Evolutionary conservation across 2,888 invertebrate genomes (phyloP), one percentile per base, ranked within the genome.

Genomic region (Drosophila peninsularis): DNA sequence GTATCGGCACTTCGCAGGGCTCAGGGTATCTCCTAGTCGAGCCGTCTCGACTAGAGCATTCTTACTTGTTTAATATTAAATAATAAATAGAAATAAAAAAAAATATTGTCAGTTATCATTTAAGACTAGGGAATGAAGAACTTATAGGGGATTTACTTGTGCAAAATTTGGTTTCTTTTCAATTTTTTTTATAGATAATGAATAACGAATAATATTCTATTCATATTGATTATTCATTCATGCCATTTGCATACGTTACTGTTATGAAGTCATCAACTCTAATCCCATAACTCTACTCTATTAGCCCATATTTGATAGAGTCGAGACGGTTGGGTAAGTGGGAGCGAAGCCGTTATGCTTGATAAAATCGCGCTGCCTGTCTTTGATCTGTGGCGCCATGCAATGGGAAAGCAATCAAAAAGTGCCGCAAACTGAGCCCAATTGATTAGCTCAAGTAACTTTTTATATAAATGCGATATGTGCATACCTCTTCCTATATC

Each of bases 181-280:
- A 19, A 11, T 1, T 2, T 21, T 21, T 21, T 21, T 21, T 3
- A 14, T 10, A 49, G 57, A 57, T 57, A 57, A 7, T 17, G 5
- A 24, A 6, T 3, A 19, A 4, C 27, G 19, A 9, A 34, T 60
- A 24, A 41, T 5, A 19, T 27, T 17, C 49, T 62, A 62, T 62
- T 19, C 17, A 36, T 62, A 44, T 24, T 14, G 7, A 36, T 37
- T 37, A 34, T 30, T 5, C 62, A 41, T 45, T 19, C 34, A 47
- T 7, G 11, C 6, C 0, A 42, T 57, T 57, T 70, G 47, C 56
- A 69, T 62, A 45, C 52, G 41, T 41, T 53, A 62, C 53, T 41
- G 19, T 57, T 56, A 44, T 68, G 55, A 13, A 9, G 41, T 62
- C 69, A 69, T 63, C 52, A 21, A n/a, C n/a, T n/a, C n/a, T n/a